phyloP scores from a whole-genome alignment of 2,888 invertebrate species.

The Euspilapteryx auroguttella region DNA sequence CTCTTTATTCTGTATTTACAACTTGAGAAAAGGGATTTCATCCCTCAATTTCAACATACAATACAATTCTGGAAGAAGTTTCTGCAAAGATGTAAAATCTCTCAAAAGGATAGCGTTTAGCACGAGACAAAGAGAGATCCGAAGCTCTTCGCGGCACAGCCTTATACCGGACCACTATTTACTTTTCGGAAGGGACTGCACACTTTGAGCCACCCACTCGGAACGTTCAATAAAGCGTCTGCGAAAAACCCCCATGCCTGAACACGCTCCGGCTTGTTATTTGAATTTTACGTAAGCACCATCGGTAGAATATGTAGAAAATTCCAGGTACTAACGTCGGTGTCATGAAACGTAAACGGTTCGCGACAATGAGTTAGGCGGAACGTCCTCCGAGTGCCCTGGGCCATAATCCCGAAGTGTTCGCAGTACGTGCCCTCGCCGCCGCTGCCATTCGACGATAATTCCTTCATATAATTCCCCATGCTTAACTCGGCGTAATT shows the following conservation, averaged over 20 bases:
- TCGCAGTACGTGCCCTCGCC: conserved; percentile 28
- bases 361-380: conserved; percentile 20
- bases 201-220: conserved; percentile 27
- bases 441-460: conserved; percentile 42
- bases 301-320: conserved; percentile 14
- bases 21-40: conserved; percentile 9
- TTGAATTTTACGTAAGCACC: conserved; percentile 9
- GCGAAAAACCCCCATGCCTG: not conserved
- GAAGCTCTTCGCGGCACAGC: conserved; percentile 29
- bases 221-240: conserved; percentile 10
- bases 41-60: conserved; percentile 24
- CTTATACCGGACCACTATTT: conserved; percentile 45
- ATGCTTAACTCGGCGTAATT: conserved; percentile 55
- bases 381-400: conserved; percentile 31
- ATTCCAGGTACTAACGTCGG: conserved; percentile 22
- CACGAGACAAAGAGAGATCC: conserved; percentile 53
- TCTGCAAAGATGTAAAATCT: conserved; percentile 48
- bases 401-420: conserved; percentile 25
- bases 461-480: conserved; percentile 57
- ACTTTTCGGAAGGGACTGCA: conserved; percentile 36
- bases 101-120: conserved; percentile 54
- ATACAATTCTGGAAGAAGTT: conserved; percentile 32
- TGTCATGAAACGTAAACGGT: conserved; percentile 19
- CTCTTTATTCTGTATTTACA: not conserved
- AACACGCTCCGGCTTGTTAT: conserved; percentile 5